Percentiles rank a stretch among this genome's conserved stretches.
Evolutionary conservation across 2,113 vertebrate species (phyloP).

Genomic region (Pollimyrus isidori): DNA sequence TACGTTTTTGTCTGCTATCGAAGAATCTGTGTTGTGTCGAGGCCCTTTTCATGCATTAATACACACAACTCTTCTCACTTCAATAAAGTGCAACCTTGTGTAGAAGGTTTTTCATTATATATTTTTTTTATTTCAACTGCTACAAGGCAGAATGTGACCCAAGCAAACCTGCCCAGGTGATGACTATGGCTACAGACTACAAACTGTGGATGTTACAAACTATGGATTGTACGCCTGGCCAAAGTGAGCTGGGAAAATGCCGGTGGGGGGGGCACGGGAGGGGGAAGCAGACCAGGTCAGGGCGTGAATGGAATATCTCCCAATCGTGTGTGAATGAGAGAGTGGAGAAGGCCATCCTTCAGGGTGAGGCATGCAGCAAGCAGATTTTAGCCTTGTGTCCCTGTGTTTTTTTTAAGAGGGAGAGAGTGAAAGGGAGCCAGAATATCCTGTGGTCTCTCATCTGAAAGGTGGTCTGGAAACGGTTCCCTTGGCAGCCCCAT

Average conservation of each 20-base stretch:
- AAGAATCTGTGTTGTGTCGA: neutral
- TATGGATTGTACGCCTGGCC: neutral
- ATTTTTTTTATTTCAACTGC: neutral
- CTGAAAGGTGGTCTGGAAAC: neutral
- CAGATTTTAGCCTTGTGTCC: neutral
- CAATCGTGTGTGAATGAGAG: neutral
- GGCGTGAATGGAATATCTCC: neutral
- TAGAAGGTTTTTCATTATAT: neutral
- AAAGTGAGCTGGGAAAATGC: neutral
- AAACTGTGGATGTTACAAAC: neutral
- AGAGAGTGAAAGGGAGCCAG: neutral
- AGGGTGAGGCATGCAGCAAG: neutral
- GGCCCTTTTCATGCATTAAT: neutral
- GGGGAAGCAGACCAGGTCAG: neutral
- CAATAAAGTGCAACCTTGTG: neutral
- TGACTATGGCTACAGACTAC: neutral
- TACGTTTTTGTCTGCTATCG: neutral
- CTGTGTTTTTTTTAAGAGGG: neutral
- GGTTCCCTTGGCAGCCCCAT: neutral
- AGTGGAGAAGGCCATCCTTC: neutral
- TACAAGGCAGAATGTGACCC: neutral
- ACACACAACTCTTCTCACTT: neutral
- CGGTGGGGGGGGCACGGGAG: neutral
- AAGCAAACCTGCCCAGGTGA: neutral
- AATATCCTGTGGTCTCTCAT: neutral